Evolutionary conservation across 1,140 invertebrate genomes (phyloP), one percentile per base, ranked within the genome.

Genomic region (Leptestheria dahalacensis): DNA sequence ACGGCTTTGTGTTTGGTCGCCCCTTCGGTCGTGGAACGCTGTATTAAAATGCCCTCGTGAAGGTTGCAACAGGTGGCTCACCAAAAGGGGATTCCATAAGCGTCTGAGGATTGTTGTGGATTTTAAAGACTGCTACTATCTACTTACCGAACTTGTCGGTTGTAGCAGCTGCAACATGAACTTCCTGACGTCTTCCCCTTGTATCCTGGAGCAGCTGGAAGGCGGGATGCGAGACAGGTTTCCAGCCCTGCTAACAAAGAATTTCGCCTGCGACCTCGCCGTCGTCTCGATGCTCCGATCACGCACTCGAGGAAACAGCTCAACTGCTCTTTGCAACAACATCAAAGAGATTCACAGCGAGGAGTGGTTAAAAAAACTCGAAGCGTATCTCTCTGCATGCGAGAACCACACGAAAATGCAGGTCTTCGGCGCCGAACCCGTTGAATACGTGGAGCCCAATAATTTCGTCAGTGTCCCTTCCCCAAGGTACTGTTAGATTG

Each of bases 241-340:
- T 15, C 33, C 33, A 9, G 33, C 33, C 6, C 33, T 41, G 6
- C 33, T 41, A 9, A 41, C 33, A 41, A 41, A 41, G 15, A 41
- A 41, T n/a, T 56, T 33, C 28, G 53, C 53, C 18, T 56, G 53
- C 18, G 53, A 56, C 25, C 26, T 33, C 10, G 10, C 53, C 12
- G 53, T 56, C n/a, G 18, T 56, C 18, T 33, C 23, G 12, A 33
- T 56, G 4, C 23, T 56, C 18, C 18, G 53, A 29, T n/a, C 21
- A 4, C 18, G 53, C 9, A 56, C 53, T 4, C 18, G 26, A 25
- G 53, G 25, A 4, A 56, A 56, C 53, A 25, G 53, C 23, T 29
- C 53, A 12, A 56, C 10, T 11, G 53, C 33, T 15, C 15, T 41
- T 6, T 41, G 33, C 6, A 41, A 41, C 33, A 41, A 15, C 33